These are phyloP conservation scores for Eonycteris spelaea DNA, from an alignment of 2,113 vertebrate species.

Conservation along the genomic window DNA sequence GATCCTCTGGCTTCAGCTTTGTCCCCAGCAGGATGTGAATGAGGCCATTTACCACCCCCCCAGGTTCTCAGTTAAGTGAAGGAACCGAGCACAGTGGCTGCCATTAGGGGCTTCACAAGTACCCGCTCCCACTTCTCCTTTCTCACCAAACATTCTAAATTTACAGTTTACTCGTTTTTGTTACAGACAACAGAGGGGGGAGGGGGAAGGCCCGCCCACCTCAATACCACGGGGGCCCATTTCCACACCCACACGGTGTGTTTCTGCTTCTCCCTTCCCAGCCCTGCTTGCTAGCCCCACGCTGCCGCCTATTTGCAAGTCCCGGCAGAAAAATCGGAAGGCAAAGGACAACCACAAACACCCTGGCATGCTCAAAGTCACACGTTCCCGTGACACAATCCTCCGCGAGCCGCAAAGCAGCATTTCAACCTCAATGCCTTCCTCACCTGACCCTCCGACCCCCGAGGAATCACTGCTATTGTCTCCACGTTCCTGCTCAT, in stretches of 20 bases:
- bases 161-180: neutral
- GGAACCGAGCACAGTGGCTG: neutral
- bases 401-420: fast-evolving
- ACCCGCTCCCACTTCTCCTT: no score
- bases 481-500: neutral
- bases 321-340: neutral
- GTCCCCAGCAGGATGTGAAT: neutral
- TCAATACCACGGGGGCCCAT: neutral
- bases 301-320: neutral
- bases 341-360: neutral
- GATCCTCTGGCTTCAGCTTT: neutral
- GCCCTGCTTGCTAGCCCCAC: neutral
- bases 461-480: fast-evolving
- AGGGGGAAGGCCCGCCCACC: no score
- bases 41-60: neutral
- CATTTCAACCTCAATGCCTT: neutral
- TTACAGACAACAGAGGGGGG: neutral
- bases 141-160: neutral
- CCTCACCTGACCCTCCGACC: fast-evolving
- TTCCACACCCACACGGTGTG: neutral
- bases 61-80: no score
- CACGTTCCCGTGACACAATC: no score
- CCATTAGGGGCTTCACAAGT: neutral
- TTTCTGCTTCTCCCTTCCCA: neutral
- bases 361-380: neutral